Base-by-base conservation (phyloP, 1,140 invertebrate genomes). In the Lamellibrachia luymesi region DNA sequence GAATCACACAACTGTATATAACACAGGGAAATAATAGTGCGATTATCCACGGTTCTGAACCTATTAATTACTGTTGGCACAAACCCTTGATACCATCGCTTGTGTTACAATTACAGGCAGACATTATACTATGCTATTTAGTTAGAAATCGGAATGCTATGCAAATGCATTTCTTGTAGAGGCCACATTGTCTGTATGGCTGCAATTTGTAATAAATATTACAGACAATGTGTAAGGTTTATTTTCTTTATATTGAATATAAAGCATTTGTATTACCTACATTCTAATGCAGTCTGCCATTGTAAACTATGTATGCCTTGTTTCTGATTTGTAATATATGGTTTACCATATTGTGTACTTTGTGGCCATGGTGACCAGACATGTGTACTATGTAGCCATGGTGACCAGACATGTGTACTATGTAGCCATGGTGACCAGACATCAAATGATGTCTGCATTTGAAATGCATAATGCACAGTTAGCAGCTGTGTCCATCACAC, bases 141-240 rank as follows among this genome's bases (percentile, higher is more conserved):
- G 64, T 17, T 80, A 80, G 64, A 80, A 80, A 80, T 80, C 13
- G 64, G 17, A 80, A 80, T 80, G 64, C 64, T 80, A 80, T 80
- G 64, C 64, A 80, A 80, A 80, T 80, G 64, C 64, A 80, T 80
- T 80, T 80, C 64, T 80, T 80, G 64, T 80, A 80, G 64, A 80
- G 64, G 64, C 17, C 64, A 17, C 64, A 8, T 4, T 80, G 64
- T 80, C 64, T 80, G 64, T 10, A 80, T 10, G 64, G 64, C 64
- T 80, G 64, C 64, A 80, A 80, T 80, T 80, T 80, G 64, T 80
- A 80, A 80, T 80, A 80, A 80, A 80, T 80, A 80, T 80, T 80
- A 80, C 64, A 80, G 64, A 80, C 64, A 80, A 22, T 17, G 64
- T 80, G 64, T 80, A 80, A 4, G 64, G 64, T 80, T 80, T 22